Percentiles rank a stretch among this genome's conserved stretches.
Conservation (phyloP, 2,797 vertebrate species). For the Buceros bicornis region DNA sequence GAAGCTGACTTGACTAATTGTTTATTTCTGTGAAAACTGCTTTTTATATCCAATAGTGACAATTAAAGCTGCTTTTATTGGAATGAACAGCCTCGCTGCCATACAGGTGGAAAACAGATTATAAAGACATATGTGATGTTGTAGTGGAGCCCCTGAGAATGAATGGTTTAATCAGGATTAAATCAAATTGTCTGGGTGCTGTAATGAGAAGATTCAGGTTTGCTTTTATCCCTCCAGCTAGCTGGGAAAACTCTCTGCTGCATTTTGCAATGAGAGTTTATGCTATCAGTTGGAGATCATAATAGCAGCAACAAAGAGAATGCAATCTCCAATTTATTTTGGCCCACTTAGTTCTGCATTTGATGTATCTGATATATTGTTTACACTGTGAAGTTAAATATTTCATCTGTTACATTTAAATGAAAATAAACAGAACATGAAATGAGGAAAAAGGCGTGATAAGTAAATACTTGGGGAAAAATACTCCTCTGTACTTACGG, state of each 20-base stretch:
- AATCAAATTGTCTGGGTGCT: constrained; percentile 36
- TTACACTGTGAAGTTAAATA: constrained; percentile 38
- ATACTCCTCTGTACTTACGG: not conserved
- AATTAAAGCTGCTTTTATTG: constrained; percentile 53
- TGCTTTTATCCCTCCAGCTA: not conserved
- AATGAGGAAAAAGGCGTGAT: not conserved
- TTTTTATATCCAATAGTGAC: not conserved
- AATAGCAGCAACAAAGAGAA: not conserved
- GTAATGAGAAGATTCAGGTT: not conserved
- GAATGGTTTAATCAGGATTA: constrained; percentile 21
- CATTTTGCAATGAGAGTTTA: not conserved
- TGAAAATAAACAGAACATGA: constrained; percentile 35
- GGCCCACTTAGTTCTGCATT: constrained; percentile 1
- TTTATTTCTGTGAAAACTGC: constrained; percentile 34
- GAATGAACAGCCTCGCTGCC: not conserved
- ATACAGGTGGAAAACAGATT: constrained; percentile 30
- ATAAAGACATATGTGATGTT: constrained; percentile 8
- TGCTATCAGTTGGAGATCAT: not conserved
- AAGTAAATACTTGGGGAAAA: constrained; percentile 16
- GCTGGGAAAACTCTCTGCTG: not conserved
- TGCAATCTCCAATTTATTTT: constrained; percentile 32
- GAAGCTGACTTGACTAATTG: constrained; percentile 7
- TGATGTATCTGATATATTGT: constrained; percentile 18
- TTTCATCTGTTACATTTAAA: constrained; percentile 14
- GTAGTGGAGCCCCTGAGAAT: constrained; percentile 20